Base-by-base conservation (phyloP, 2,888 invertebrate genomes). In the Brachynemurus nebulosus region DNA sequence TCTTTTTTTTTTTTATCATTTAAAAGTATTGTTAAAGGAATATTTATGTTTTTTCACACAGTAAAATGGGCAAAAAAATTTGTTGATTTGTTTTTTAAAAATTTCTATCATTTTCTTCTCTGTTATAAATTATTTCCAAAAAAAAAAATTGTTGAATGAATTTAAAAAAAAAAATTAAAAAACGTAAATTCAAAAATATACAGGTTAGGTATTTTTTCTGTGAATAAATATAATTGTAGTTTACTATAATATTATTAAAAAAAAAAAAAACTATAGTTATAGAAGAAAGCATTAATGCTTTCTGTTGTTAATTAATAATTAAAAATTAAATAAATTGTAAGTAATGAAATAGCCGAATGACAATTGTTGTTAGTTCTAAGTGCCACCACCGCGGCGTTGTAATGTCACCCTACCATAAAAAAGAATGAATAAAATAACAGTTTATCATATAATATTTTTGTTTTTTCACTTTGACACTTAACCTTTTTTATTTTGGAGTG, bases 301-400 rank as follows among this genome's bases (percentile, higher is more conserved):
- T 44, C 44, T 44, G 38, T 44, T 44, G 44, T 44, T 44, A 44
- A 44, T 44, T 44, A 44, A 37, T 44, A 44, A 44, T 37, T 40
- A 40, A 40, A 35, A 42, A 23, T 34, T 18, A 37, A 37, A 44
- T 23, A 44, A 37, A 12, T 17, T 30, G 38, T 25, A 38, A 27
- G 37, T 27, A 37, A 44, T 21, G 30, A 34, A 33, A 42, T 44
- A 44, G 44, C 23, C 44, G 44, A 44, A 44, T 44, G 44, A 44
- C 44, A 34, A 30, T 44, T 44, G 44, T 44, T 44, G 44, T 44
- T 44, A 44, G 44, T 18, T 44, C 37, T 44, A 44, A 44, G 44
- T 44, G 44, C 44, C 44, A 44, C 30, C 44, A 44, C 44, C 33
- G 44, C 44, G 44, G 44, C 44, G 38, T 27, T 44, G 44, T 44